Evolutionary conservation across 2,797 vertebrate genomes (phyloP), one percentile per base, ranked within the genome.

Genomic region (Microctenopoma stevenorrisi): DNA sequence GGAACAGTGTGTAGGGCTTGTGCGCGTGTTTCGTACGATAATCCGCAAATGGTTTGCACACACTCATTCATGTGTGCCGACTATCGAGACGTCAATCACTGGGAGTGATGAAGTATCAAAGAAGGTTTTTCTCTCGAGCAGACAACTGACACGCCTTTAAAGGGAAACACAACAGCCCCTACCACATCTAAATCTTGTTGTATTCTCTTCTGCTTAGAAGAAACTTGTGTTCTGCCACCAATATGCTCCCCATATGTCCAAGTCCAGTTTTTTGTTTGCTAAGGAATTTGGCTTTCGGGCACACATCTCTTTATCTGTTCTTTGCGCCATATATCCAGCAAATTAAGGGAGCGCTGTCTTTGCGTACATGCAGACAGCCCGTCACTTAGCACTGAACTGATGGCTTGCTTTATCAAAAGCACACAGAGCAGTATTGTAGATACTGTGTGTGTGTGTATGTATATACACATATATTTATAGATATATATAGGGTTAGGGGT

Each of bases 181-280:
- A 84, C 93, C 92, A 93, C 92, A 94, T 93, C 87, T 89, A 83
- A 91, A 90, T 85, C 80, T 54, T 73, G 72, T 88, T 83, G 73
- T 85, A 74, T 75, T 89, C 80, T 84, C 82, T 62, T 68, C 83
- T 51, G 52, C 78, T 86, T 70, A 38, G 62, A 82, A 75, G 79
- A 83, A 74, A 78, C 73, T 76, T 44, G 69, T 88, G 76, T 73
- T 88, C 85, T 50, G 84, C 84, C 82, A 89, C 85, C 87, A 92
- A 92, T 92, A 84, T 93, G 91, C 82, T 89, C 80, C 64, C 88
- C 93, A 94, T 84, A 94, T 93, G 93, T 89, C 71, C 71, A 25
- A 64, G 71, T 85, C 72, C 63, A 72, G 52, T 6, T 66, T 53
- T 71, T 75, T 67, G 48, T 79, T 87, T 88, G 81, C 64, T 25